Percentiles rank a stretch among this genome's conserved stretches.
Conservation (phyloP, 2,797 vertebrate species). For the Meriones psammophilus region DNA sequence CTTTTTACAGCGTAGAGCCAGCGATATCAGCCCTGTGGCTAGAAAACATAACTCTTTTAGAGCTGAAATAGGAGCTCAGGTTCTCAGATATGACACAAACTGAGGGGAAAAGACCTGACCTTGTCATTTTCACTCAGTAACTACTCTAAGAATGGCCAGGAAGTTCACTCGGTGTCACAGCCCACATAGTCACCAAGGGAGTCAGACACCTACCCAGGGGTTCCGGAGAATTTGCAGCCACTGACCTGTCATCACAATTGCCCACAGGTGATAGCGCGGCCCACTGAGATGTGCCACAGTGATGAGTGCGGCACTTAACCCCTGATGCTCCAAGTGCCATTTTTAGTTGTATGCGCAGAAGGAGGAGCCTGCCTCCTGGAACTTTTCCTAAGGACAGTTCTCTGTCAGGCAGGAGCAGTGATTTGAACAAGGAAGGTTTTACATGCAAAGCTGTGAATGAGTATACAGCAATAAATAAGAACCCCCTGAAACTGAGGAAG, state of each 20-base stretch:
- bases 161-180: background rate
- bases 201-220: background rate
- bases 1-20: background rate
- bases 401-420: background rate
- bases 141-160: background rate
- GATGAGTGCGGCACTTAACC: background rate
- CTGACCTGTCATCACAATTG: background rate
- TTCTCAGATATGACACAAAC: background rate
- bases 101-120: background rate
- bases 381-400: background rate
- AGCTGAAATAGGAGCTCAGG: background rate
- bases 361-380: background rate
- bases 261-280: background rate
- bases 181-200: background rate
- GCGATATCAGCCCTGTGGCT: background rate
- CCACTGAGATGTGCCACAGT: background rate
- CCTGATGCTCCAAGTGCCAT: background rate
- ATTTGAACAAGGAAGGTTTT: slow-evolving; percentile 11
- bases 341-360: background rate
- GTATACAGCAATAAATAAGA: background rate
- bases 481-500: background rate
- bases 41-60: slow-evolving; percentile 4
- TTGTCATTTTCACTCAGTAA: slow-evolving; percentile 19
- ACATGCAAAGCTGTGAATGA: background rate
- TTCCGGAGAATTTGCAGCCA: background rate